phyloP scores from a whole-genome alignment of 2,113 vertebrate species.

The Ovis aries region DNA sequence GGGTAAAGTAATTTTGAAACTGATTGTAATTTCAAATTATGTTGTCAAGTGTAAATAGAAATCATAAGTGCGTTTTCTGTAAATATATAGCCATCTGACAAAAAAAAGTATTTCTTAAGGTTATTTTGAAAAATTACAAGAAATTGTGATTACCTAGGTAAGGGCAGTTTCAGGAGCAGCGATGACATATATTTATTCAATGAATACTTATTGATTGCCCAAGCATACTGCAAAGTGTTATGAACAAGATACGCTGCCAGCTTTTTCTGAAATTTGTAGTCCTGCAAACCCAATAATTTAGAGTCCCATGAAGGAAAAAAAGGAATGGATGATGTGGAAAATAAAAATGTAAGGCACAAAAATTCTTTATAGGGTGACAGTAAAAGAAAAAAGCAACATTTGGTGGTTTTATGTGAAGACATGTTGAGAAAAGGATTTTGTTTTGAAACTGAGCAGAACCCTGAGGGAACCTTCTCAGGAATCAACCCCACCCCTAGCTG shows the following conservation, averaged over 20 bases:
- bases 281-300: neutral
- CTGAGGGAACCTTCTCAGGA: neutral
- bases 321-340: neutral
- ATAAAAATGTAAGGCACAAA: neutral
- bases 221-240: neutral
- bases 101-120: neutral
- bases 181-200: neutral
- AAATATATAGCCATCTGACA: too few relatives aligned
- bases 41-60: too few relatives aligned
- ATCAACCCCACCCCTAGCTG: neutral
- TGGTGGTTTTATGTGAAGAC: neutral
- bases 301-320: neutral
- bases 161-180: neutral
- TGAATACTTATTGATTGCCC: neutral
- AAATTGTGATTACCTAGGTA: neutral
- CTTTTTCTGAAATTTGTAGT: neutral
- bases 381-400: neutral
- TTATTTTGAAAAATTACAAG: neutral
- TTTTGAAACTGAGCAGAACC: neutral
- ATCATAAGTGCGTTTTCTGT: too few relatives aligned
- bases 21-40: too few relatives aligned
- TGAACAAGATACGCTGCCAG: neutral
- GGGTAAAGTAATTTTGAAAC: too few relatives aligned
- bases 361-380: neutral
- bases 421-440: neutral